A percentile compares a stretch with the other conserved stretches of the same genome.
Conservation (phyloP, 2,113 vertebrate species). For the Cavia aperea region DNA sequence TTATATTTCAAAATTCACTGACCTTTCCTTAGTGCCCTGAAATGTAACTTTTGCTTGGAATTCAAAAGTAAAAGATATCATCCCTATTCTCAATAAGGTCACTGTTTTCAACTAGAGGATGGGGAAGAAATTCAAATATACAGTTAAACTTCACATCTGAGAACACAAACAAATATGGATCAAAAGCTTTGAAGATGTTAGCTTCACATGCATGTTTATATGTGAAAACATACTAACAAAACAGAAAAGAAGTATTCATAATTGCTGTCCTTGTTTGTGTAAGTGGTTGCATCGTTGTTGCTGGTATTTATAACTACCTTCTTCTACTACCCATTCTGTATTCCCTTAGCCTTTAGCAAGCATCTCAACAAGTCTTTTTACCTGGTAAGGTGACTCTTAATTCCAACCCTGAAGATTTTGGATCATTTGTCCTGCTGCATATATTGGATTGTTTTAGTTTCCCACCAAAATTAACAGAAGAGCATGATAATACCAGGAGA, state of each 20-base stretch:
- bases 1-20: conserved; percentile 25
- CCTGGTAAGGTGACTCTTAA: background rate
- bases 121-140: background rate
- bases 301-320: background rate
- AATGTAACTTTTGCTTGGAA: background rate
- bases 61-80: background rate
- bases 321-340: background rate
- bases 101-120: background rate
- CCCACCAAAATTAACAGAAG: background rate
- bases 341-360: background rate
- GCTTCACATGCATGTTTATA: background rate
- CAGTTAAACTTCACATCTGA: background rate
- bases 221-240: background rate
- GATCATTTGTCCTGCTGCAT: background rate
- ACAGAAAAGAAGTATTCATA: background rate
- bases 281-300: background rate
- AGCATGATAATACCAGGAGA: background rate
- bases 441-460: background rate
- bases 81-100: background rate
- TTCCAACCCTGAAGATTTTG: background rate
- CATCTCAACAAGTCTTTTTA: background rate
- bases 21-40: background rate
- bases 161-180: background rate
- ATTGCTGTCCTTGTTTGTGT: background rate
- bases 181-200: background rate